These are phyloP conservation scores for Kryptolebias ocellatus DNA, from an alignment of 2,797 vertebrate genomes.

Conservation along the genomic window DNA sequence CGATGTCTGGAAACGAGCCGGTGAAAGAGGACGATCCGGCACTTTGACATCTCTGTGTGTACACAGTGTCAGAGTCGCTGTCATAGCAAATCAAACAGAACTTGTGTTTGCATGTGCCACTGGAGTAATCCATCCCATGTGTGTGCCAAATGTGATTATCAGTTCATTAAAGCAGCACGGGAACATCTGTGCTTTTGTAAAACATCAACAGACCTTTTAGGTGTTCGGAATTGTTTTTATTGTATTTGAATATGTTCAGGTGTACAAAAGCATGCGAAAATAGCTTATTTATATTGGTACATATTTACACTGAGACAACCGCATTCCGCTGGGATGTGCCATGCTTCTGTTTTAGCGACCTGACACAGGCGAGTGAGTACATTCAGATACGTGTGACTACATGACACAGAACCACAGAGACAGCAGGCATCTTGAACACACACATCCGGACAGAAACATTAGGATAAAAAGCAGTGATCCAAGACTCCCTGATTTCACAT, in stretches of 20 bases:
- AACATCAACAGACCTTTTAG: constrained; percentile 10
- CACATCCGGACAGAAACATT: constrained; percentile 8
- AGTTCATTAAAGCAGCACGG: too few relatives aligned
- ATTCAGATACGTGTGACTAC: constrained; percentile 58
- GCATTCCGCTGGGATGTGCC: constrained; percentile 73
- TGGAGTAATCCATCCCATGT: constrained; percentile 14
- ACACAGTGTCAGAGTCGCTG: constrained; percentile 11
- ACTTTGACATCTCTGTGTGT: constrained; percentile 10
- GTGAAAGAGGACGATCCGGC: constrained; percentile 12
- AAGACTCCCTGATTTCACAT: constrained; percentile 15
- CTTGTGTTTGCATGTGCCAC: constrained; percentile 15
- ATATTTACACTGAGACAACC: constrained; percentile 89
- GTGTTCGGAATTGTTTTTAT: constrained; percentile 59
- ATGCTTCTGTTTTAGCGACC: constrained; percentile 71
- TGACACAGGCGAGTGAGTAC: constrained; percentile 56
- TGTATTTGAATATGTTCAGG: constrained; percentile 78
- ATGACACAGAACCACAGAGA: constrained; percentile 53
- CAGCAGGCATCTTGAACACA: constrained; percentile 49
- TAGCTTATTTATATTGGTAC: constrained; percentile 89
- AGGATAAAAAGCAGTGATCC: constrained; percentile 46
- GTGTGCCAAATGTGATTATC: constrained; percentile 1
- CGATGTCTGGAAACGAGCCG: not conserved
- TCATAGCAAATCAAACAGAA: constrained; percentile 4
- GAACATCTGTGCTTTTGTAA: too few relatives aligned
- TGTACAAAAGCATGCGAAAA: constrained; percentile 95